These are phyloP conservation scores for Elaeidobius kamerunicus DNA, from an alignment of 2,888 invertebrate species.

Conservation along the genomic window DNA sequence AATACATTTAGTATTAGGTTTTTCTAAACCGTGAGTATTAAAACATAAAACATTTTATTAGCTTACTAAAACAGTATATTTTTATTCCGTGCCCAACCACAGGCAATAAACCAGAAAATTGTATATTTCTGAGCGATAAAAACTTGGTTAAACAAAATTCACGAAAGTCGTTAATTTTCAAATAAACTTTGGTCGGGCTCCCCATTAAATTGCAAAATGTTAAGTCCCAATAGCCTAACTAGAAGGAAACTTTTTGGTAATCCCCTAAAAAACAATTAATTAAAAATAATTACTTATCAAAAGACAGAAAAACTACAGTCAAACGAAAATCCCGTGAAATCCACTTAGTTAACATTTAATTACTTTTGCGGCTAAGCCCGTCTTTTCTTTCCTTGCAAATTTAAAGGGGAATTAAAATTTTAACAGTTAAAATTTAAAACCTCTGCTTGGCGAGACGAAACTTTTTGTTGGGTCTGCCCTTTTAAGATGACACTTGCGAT, in stretches of 20 bases:
- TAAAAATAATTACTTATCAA: constrained; percentile 40
- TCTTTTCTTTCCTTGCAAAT: constrained; percentile 37
- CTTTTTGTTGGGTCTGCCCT: constrained; percentile 5
- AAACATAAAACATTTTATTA: too few relatives aligned
- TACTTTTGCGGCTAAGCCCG: constrained; percentile 39
- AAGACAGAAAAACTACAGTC: constrained; percentile 42
- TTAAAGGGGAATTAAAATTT: constrained; percentile 42
- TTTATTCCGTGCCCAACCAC: too few relatives aligned
- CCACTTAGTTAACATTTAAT: constrained; percentile 45
- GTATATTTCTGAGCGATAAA: too few relatives aligned
- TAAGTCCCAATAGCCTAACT: constrained; percentile 25
- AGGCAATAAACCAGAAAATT: too few relatives aligned
- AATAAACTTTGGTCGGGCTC: constrained; percentile 7
- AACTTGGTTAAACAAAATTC: background rate
- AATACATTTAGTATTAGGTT: too few relatives aligned
- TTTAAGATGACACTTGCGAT: background rate
- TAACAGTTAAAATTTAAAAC: constrained; percentile 28
- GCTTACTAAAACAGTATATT: too few relatives aligned
- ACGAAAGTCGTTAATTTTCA: constrained; percentile 12
- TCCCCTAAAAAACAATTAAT: constrained; percentile 36
- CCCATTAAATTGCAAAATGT: constrained; percentile 21
- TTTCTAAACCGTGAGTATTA: too few relatives aligned
- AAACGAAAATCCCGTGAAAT: constrained; percentile 43
- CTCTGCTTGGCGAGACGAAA: constrained; percentile 4
- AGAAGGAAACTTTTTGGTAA: constrained; percentile 24